Evolutionary conservation across 2,888 invertebrate species (phyloP).

Genomic region (Drosophila mimica): DNA sequence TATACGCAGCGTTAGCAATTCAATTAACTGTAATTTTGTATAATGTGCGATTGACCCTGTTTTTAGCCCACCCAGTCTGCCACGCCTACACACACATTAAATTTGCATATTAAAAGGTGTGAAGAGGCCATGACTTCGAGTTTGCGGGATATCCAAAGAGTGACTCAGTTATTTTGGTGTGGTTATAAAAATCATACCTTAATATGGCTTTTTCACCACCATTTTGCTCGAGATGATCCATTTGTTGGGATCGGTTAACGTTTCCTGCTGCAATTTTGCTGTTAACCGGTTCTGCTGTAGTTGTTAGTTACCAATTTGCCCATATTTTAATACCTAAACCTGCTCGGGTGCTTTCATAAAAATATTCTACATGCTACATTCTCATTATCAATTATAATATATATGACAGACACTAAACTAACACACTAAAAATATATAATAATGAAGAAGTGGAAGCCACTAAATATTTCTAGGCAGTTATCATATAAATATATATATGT

Average conservation of each 20-base stretch:
- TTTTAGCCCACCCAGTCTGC: neutral
- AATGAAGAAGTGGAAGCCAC: conserved; percentile 7
- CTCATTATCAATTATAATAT: conserved; percentile 14
- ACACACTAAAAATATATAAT: neutral
- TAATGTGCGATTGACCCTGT: conserved; percentile 31
- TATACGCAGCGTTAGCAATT: conserved; percentile 26
- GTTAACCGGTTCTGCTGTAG: conserved; percentile 43
- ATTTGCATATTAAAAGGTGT: conserved; percentile 22
- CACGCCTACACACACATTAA: conserved; percentile 3
- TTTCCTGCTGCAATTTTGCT: conserved; percentile 54
- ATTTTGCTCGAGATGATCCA: neutral
- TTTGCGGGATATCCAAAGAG: neutral
- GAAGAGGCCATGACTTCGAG: conserved; percentile 3
- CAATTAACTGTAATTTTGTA: conserved; percentile 3
- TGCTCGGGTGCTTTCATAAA: conserved; percentile 51
- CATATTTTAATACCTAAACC: conserved; percentile 55
- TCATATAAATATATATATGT: conserved; percentile 15
- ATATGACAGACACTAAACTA: neutral
- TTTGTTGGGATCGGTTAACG: neutral
- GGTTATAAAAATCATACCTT: neutral
- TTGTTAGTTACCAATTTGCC: conserved; percentile 42
- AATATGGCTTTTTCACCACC: neutral
- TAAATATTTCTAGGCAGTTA: conserved; percentile 17
- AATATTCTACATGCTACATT: conserved; percentile 50
- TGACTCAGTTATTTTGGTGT: conserved; percentile 5